These are phyloP conservation scores for Caenorhabditis afra DNA, from an alignment of 2,888 invertebrate species.

Conservation along the genomic window DNA sequence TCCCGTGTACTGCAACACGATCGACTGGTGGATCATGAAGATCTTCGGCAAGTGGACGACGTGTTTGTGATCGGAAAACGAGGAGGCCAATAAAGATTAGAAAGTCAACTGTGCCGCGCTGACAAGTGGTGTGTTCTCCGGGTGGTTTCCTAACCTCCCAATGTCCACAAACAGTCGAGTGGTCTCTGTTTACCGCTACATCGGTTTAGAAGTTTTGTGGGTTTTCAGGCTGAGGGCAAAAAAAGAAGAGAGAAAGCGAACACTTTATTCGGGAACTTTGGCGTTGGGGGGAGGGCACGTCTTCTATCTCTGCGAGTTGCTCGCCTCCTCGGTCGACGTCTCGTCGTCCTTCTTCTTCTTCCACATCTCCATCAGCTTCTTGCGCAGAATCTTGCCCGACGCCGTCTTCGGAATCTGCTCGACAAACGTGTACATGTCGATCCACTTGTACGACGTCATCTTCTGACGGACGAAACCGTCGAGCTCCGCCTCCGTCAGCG, in stretches of 20 bases:
- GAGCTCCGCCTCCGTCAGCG: conserved; percentile 47
- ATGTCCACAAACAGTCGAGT: conserved; percentile 21
- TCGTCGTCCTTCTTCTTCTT: background rate
- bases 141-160: conserved; percentile 9
- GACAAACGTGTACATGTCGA: conserved; percentile 56
- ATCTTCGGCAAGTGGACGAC: conserved; percentile 14
- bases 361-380: conserved; percentile 33
- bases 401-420: conserved; percentile 54
- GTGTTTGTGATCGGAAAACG: conserved; percentile 5
- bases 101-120: background rate
- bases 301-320: background rate
- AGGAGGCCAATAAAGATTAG: conserved; percentile 5
- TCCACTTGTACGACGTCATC: conserved; percentile 59
- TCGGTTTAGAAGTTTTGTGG: too few species aligned
- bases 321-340: background rate
- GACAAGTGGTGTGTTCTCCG: conserved; percentile 4
- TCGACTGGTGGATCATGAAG: conserved; percentile 9
- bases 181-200: background rate
- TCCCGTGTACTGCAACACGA: conserved; percentile 29
- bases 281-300: too few species aligned
- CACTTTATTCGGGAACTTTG: too few species aligned
- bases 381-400: conserved; percentile 55
- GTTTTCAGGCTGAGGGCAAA: background rate
- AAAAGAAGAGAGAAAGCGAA: too few species aligned
- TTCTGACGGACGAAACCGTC: conserved; percentile 48